Conservation (phyloP, 2,113 vertebrate genomes). For the Hyla sarda region DNA sequence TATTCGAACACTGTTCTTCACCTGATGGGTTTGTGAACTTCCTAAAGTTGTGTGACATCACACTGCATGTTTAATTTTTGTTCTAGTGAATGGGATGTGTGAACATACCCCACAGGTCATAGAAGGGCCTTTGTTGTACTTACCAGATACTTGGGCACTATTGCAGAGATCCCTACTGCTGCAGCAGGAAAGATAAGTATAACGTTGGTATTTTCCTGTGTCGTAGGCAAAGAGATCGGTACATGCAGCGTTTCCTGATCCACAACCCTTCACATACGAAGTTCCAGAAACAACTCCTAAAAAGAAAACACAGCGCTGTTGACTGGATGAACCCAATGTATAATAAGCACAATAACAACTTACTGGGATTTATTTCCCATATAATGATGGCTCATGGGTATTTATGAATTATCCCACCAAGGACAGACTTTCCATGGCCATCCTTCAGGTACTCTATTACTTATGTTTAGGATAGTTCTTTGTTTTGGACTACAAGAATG, state of each 20-base stretch:
- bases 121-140: neutral
- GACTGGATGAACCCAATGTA: neutral
- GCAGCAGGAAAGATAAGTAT: neutral
- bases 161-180: neutral
- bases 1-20: no score
- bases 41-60: no score
- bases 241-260: constrained; percentile 11
- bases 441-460: no score
- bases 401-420: no score
- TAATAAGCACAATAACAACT: neutral
- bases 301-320: neutral
- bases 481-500: neutral
- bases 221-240: constrained; percentile 2
- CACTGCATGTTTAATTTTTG: no score
- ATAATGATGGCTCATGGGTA: no score
- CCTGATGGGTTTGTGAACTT: no score
- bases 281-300: neutral
- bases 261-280: constrained; percentile 32
- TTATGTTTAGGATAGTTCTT: neutral
- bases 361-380: no score
- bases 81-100: no score
- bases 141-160: neutral
- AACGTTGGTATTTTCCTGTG: neutral
- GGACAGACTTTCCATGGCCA: no score
- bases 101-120: no score